Percentiles rank a stretch among this genome's conserved stretches.
Evolutionary conservation across 2,113 vertebrate species (phyloP).

Genomic region (Xenopus borealis): DNA sequence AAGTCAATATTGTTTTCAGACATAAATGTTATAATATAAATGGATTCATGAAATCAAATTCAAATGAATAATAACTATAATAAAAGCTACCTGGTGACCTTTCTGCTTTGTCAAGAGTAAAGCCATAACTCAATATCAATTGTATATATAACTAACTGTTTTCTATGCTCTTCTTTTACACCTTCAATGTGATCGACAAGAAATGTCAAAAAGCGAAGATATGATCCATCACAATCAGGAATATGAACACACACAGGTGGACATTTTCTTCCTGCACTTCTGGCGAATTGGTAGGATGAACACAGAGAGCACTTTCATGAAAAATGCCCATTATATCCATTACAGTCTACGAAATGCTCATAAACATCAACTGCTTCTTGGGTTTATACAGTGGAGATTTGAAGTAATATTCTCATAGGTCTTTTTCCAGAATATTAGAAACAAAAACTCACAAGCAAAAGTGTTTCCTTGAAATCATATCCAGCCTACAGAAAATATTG

Average conservation of each 20-base stretch:
- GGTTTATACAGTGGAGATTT: slow-evolving; percentile 59
- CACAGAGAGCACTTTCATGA: slow-evolving; percentile 64
- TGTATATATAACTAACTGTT: slow-evolving; percentile 58
- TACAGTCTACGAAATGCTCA: slow-evolving; percentile 45
- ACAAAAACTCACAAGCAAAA: not conserved
- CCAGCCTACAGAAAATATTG: slow-evolving; percentile 38
- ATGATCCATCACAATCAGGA: slow-evolving; percentile 84
- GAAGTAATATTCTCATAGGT: slow-evolving; percentile 53
- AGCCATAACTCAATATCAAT: slow-evolving; percentile 25
- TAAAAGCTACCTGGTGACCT: slow-evolving; percentile 48
- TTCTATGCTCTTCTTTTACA: slow-evolving; percentile 53
- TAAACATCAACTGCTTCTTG: slow-evolving; percentile 38
- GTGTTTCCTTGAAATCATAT: slow-evolving; percentile 1
- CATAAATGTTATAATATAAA: too few species aligned
- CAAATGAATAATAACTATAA: too few species aligned
- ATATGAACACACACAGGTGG: slow-evolving; percentile 69
- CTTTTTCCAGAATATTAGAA: slow-evolving; percentile 27
- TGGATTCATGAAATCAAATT: too few species aligned
- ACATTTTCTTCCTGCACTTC: slow-evolving; percentile 52
- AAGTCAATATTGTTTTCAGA: too few species aligned
- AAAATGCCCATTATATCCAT: slow-evolving; percentile 53
- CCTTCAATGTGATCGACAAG: slow-evolving; percentile 72
- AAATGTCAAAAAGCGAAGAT: slow-evolving; percentile 97
- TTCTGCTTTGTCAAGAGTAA: slow-evolving; percentile 56
- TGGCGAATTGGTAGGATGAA: slow-evolving; percentile 65